Evolutionary conservation across 2,113 vertebrate genomes (phyloP).

Genomic region (Proterorhinus semilunaris): DNA sequence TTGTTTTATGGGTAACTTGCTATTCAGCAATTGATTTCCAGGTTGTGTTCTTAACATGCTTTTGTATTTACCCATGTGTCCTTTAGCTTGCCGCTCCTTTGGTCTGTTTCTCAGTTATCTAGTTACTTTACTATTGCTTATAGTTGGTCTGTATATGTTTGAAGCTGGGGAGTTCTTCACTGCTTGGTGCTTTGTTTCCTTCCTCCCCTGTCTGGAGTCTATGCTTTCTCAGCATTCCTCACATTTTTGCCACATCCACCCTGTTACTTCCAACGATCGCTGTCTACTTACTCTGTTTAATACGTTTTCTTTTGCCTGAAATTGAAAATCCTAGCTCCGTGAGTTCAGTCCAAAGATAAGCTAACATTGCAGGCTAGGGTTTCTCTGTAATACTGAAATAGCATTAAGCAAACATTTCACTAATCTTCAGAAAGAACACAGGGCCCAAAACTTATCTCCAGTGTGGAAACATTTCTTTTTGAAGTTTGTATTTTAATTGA

Average conservation of each 20-base stretch:
- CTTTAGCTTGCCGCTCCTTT: neutral
- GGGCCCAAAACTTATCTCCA: neutral
- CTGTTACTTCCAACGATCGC: slow-evolving; percentile 60
- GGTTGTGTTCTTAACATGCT: neutral
- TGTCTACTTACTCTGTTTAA: slow-evolving; percentile 54
- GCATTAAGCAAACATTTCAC: neutral
- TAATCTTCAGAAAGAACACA: neutral
- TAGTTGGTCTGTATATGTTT: neutral
- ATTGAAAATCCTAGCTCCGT: slow-evolving; percentile 51
- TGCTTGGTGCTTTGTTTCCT: slow-evolving; percentile 35
- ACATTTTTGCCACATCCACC: slow-evolving; percentile 69
- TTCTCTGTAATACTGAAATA: neutral
- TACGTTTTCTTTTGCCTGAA: slow-evolving; percentile 37
- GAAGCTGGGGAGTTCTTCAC: neutral
- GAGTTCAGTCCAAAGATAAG: slow-evolving; percentile 41
- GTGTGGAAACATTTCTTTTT: neutral
- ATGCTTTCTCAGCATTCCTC: slow-evolving; percentile 73
- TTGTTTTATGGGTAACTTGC: neutral
- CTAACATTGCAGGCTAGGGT: slow-evolving; percentile 18
- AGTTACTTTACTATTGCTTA: neutral
- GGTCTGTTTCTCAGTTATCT: neutral
- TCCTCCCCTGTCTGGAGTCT: slow-evolving; percentile 44
- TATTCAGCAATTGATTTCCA: slow-evolving; percentile 9
- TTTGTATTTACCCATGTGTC: slow-evolving; percentile 1
- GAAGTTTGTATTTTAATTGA: neutral